Conservation (phyloP, 2,113 vertebrate species). For the Caranx melampygus region DNA sequence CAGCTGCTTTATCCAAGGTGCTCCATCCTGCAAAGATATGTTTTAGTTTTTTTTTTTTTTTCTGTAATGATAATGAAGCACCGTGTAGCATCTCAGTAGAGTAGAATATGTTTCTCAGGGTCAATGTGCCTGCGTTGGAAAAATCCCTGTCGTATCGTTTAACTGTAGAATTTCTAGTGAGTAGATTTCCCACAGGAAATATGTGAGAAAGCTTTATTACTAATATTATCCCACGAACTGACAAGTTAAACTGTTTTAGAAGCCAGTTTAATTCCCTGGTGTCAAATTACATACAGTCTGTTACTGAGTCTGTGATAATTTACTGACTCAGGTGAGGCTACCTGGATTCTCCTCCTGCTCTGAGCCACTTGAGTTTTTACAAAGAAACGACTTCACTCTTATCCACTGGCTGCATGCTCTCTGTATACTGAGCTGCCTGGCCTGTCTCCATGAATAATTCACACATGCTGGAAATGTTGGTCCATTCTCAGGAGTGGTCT, state of each 20-base stretch:
- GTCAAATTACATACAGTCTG: not conserved
- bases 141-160: not conserved
- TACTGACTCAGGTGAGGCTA: too few species aligned
- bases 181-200: not conserved
- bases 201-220: not conserved
- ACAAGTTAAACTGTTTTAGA: not conserved
- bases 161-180: not conserved
- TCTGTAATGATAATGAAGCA: too few species aligned
- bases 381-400: not conserved
- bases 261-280: not conserved
- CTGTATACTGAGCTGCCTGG: not conserved
- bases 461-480: not conserved
- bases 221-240: not conserved
- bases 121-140: too few species aligned
- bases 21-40: too few species aligned
- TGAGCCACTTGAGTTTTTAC: too few species aligned
- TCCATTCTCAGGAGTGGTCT: slow-evolving; percentile 1
- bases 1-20: too few species aligned
- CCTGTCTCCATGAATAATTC: slow-evolving; percentile 23
- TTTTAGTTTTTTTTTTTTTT: too few species aligned
- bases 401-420: not conserved
- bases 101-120: too few species aligned
- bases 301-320: not conserved
- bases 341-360: not conserved
- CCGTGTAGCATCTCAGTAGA: too few species aligned